Evolutionary conservation across 1,140 invertebrate species (phyloP), one percentile per base, ranked within the genome.

Genomic region (Drosophila kikkawai): DNA sequence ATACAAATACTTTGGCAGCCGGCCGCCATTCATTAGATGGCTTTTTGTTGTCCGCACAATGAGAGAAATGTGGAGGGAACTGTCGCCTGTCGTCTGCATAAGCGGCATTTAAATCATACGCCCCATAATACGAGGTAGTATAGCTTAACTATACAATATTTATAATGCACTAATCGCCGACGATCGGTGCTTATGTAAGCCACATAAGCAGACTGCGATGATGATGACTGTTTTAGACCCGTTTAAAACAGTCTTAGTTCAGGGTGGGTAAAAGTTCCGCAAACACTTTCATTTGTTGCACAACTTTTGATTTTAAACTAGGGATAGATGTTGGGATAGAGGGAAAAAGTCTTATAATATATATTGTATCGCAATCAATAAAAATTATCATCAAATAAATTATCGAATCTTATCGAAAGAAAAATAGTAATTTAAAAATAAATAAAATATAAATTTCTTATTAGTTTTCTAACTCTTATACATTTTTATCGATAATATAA

Each of bases 61-160:
- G 69, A 59, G 69, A 32, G 69, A 66, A 78, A 78, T 69, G 44
- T 63, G 58, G 32, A 45, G 48, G 51, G 69, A 65, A 61, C 50
- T 66, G 79, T 66, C 64, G 39, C 6, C 79, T 57, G 19, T 47
- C 11, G 11, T 7, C 19, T 47, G 66, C 69, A 58, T 73, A 71
- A 76, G 63, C 45, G 45, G 63, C 80, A 80, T 84, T 84, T 75
- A 88, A 87, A 88, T 87, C 73, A 80, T 78, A 63, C 70, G 68
- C 56, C 65, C 47, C 51, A 84, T 73, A 74, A 84, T 77, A 64
- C 7, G 6, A 55, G 51, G 37, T 41, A 79, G 77, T 66, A 48
- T 63, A 50, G 68, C 73, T 70, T 67, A 68, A 73, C 50, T 69
- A 79, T 65, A 32, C 32, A 32, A 29, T 76, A 60, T 67, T 82